Evolutionary conservation across 2,888 invertebrate species (phyloP), one percentile per base, ranked within the genome.

Genomic region (Andrena flavipes): DNA sequence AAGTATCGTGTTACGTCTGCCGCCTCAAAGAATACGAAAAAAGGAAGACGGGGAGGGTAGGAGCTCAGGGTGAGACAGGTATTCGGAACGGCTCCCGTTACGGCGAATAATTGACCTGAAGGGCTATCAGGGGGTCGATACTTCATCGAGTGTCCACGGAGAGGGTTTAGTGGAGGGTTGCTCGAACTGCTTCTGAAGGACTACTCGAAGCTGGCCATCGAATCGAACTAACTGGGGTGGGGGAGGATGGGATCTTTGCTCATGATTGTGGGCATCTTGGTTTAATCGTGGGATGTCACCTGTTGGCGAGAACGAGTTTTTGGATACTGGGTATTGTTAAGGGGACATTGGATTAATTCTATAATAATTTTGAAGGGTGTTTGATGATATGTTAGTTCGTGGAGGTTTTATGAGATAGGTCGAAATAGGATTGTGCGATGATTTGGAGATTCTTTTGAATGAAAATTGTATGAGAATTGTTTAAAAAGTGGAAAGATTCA

Each of bases 1-100:
- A 88, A 86, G 86, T 86, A 88, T 89, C 87, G 84, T 76, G 68
- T 88, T 88, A 87, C 86, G 80, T 76, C 81, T 82, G 86, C 77
- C 63, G 84, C 82, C 84, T 88, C 87, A 82, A 84, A 54, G 51
- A 72, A 70, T 49, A 56, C 51, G 63, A 68, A 59, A 42, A 64
- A 71, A 48, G 35, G 10, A 35, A 0, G n/a, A 1, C 7, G 8
- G 51, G 42, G 3, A 16, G 63, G 26, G 7, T n/a, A 7, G 7
- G 56, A 69, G 56, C 16, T n/a, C 42, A 16, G 33, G 33, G 10
- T 42, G 56, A n/a, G 48, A 71, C 63, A 75, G 67, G 63, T 67
- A 69, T 29, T 42, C 74, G 23, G 54, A 8, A 4, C 16, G 65
- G n/a, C 23, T 75, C 71, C 73, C 64, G 51, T 81, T 79, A 64